phyloP scores from a whole-genome alignment of 2,113 vertebrate species.

The Trogon melanurus region DNA sequence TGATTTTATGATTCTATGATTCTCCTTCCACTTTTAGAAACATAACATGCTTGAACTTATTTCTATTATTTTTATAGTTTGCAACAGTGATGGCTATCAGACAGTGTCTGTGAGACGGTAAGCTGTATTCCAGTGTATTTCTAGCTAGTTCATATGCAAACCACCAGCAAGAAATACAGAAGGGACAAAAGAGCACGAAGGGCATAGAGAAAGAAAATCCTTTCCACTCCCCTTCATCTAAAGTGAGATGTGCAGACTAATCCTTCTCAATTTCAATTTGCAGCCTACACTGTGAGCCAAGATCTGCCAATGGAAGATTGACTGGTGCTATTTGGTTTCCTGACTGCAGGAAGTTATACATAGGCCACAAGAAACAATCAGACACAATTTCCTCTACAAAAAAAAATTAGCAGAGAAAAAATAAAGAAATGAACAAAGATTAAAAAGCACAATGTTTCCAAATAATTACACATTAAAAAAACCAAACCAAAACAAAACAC shows the following conservation, averaged over 20 bases:
- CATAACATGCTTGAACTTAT: background rate
- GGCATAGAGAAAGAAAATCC: conserved; percentile 7
- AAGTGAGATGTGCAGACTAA: conserved; percentile 21
- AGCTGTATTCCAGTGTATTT: background rate
- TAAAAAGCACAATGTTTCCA: background rate
- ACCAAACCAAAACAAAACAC: background rate
- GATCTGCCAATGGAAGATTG: background rate
- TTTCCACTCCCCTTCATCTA: background rate
- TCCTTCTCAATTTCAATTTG: conserved; percentile 41
- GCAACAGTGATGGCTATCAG: background rate
- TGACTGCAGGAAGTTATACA: background rate
- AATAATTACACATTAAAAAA: background rate
- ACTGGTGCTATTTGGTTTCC: conserved; percentile 20
- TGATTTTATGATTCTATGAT: too few relatives aligned
- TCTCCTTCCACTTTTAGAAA: background rate
- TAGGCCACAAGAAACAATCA: background rate
- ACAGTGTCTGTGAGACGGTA: background rate
- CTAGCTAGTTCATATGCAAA: background rate
- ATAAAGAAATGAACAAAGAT: background rate
- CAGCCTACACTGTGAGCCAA: background rate
- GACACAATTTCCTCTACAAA: background rate
- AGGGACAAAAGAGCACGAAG: conserved; percentile 26
- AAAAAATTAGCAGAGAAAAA: background rate
- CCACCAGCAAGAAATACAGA: conserved; percentile 12
- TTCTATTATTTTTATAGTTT: background rate